A percentile compares a stretch with the other conserved stretches of the same genome.
Evolutionary conservation across 2,797 vertebrate species (phyloP).

Genomic region (Protonibea diacanthus): DNA sequence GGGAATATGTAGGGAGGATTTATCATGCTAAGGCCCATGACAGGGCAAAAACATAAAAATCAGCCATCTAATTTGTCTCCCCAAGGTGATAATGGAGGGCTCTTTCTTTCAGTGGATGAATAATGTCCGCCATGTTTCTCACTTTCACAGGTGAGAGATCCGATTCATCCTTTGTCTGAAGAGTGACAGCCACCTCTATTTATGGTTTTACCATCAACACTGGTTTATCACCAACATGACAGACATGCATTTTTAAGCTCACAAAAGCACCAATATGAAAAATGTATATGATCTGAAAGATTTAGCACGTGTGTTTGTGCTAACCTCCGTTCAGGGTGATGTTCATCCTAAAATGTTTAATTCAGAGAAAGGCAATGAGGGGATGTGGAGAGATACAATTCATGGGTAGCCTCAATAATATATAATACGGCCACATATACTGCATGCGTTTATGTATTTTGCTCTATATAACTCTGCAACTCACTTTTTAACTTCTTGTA

Average conservation of each 20-base stretch:
- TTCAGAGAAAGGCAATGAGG: not conserved
- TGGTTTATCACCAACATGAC: conserved; percentile 50
- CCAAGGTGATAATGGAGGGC: conserved; percentile 76
- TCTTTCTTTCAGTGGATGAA: conserved; percentile 71
- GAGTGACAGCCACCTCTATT: conserved; percentile 58
- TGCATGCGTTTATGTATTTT: not conserved
- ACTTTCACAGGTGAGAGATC: conserved; percentile 71
- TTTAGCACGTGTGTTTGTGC: not conserved
- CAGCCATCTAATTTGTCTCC: conserved; percentile 81
- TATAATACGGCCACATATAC: not conserved
- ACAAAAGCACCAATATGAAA: conserved; percentile 28
- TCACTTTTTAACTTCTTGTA: not conserved
- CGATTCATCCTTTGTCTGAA: conserved; percentile 57
- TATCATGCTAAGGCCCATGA: conserved; percentile 76
- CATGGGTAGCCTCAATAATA: not conserved
- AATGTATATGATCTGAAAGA: not conserved
- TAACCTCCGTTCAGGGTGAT: conserved; percentile 13
- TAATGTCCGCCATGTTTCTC: conserved; percentile 70
- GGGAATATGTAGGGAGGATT: conserved; percentile 72
- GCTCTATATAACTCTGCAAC: not conserved
- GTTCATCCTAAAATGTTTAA: not conserved
- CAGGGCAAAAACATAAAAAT: conserved; percentile 83
- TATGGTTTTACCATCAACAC: conserved; percentile 57
- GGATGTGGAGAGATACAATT: not conserved
- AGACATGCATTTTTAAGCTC: conserved; percentile 50